Base-by-base conservation (phyloP, 2,888 invertebrate genomes). In the Drosophila ezoana region DNA sequence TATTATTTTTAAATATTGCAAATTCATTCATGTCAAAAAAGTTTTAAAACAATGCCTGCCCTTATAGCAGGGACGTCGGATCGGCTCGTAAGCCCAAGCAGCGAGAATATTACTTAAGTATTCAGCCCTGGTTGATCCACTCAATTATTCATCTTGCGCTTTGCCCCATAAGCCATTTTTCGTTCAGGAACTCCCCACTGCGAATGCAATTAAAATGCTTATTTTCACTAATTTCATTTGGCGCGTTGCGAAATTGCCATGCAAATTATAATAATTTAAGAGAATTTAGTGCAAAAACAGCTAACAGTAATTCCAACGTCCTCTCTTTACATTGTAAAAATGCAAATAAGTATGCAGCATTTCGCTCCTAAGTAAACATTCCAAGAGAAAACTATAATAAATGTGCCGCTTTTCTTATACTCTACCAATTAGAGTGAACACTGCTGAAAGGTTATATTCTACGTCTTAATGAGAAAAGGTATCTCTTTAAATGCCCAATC, bases 201-300 rank as follows among this genome's bases (percentile, higher is more conserved):
- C 18, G 45, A 63, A 54, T 52, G 69, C 69, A 83, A 77, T 81
- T 86, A 64, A 86, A 86, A 80, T 81, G n/a, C n/a, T n/a, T n/a
- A 82, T 73, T 79, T 79, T 49, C 65, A 47, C 53, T 68, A 84
- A 87, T 72, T 82, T 67, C 44, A 60, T 56, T 73, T 49, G 44
- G 28, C 6, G 41, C 40, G 43, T 33, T 59, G 41, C 52, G 53
- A 62, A 76, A 82, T 82, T 76, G 66, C 67, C 57, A 70, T 84
- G 72, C 56, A 79, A 72, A 79, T 77, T 65, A 66, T 61, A 66
- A 63, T 54, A 74, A 83, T 86, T 81, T 60, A 23, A 64, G 44
- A 37, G 63, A 83, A 81, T 81, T 80, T 77, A 77, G 66, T 74
- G 68, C 74, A 74, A 54, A 57, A 63, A 40, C 38, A 59, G 13